A percentile compares a stretch with the other conserved stretches of the same genome.
phyloP scores from a whole-genome alignment of 2,888 invertebrate species.

The Chelonus formosanus region DNA sequence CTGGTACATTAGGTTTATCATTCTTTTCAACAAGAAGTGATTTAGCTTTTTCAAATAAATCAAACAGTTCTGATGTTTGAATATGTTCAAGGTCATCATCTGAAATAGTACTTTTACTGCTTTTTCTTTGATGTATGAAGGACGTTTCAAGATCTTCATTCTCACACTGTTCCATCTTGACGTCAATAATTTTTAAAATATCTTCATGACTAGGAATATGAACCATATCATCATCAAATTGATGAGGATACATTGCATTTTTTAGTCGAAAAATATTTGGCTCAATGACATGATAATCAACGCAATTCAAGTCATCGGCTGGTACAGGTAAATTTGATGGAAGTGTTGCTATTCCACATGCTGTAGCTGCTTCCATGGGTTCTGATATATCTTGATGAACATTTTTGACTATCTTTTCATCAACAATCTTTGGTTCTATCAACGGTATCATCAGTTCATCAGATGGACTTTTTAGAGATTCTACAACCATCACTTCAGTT shows the following conservation, averaged over 20 bases:
- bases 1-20: conserved; percentile 29
- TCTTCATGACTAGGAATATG: conserved; percentile 50
- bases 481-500: no score
- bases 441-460: conserved; percentile 25
- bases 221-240: conserved; percentile 59
- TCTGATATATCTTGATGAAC: conserved; percentile 18
- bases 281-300: conserved; percentile 56
- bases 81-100: conserved; percentile 57
- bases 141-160: conserved; percentile 21
- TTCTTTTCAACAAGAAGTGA: conserved; percentile 16
- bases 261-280: conserved; percentile 35
- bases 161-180: conserved; percentile 19
- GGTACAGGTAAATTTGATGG: conserved; percentile 30
- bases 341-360: conserved; percentile 31
- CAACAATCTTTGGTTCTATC: conserved; percentile 37
- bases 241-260: conserved; percentile 42
- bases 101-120: conserved; percentile 46
- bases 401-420: conserved; percentile 23
- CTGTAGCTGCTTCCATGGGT: conserved; percentile 40
- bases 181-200: conserved; percentile 30
- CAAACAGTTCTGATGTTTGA: conserved; percentile 47
- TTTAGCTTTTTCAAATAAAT: conserved; percentile 41
- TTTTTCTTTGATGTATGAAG: conserved; percentile 36
- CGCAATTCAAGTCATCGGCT: conserved; percentile 48
- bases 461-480: no score